Evolutionary conservation across 2,113 vertebrate species (phyloP).

Genomic region (Semnornis frantzii): DNA sequence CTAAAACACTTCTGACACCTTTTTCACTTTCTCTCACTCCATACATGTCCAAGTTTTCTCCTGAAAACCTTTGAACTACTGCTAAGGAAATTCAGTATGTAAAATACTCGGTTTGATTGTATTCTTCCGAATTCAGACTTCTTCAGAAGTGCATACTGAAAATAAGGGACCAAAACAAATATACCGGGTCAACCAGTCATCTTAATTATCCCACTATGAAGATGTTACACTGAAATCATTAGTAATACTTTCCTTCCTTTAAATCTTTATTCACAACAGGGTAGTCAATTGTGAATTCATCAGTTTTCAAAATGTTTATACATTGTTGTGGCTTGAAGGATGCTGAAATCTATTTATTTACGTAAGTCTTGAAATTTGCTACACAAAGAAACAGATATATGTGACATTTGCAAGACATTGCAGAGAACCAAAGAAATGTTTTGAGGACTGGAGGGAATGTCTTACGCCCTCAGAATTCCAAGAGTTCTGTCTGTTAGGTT

Average conservation of each 20-base stretch:
- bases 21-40: background rate
- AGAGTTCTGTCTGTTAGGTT: background rate
- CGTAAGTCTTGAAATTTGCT: slow-evolving; percentile 30
- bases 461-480: background rate
- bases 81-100: background rate
- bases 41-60: background rate
- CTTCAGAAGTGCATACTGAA: background rate
- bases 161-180: background rate
- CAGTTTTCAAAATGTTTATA: background rate
- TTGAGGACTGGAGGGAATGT: background rate
- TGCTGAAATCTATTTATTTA: slow-evolving; percentile 29
- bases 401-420: background rate
- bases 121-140: background rate
- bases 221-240: background rate
- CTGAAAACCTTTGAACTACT: background rate
- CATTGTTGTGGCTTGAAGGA: slow-evolving; percentile 1
- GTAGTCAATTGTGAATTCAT: background rate
- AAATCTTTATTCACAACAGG: background rate
- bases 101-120: background rate
- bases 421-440: background rate
- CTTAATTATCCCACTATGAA: background rate
- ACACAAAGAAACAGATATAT: slow-evolving; percentile 23
- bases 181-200: background rate
- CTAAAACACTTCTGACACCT: background rate
- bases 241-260: background rate